phyloP scores from a whole-genome alignment of 2,888 invertebrate species.

The Fragum fragum region DNA sequence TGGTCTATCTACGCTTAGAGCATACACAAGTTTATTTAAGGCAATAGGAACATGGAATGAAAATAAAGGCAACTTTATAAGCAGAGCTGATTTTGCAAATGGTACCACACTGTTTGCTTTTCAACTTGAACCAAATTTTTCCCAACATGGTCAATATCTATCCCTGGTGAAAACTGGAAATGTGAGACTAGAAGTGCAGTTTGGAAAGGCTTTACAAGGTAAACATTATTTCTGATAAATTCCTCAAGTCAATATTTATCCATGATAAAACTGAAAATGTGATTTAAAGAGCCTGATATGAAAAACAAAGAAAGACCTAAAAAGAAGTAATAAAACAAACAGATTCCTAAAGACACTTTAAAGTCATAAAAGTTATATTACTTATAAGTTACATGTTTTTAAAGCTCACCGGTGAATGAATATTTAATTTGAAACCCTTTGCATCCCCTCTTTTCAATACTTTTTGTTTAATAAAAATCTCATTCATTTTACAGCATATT shows the following conservation, averaged over 20 bases:
- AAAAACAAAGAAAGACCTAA: too few species aligned
- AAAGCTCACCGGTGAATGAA: too few species aligned
- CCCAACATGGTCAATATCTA: slow-evolving; percentile 38
- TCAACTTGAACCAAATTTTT: slow-evolving; percentile 34
- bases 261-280: too few species aligned
- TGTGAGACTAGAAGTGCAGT: slow-evolving; percentile 44
- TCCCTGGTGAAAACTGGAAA: slow-evolving; percentile 42
- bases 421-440: too few species aligned
- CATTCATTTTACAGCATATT: background rate
- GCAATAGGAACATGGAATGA: slow-evolving; percentile 9
- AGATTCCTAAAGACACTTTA: too few species aligned
- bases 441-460: too few species aligned
- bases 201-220: slow-evolving; percentile 32
- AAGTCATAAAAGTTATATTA: too few species aligned
- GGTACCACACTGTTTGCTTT: slow-evolving; percentile 33
- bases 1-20: slow-evolving; percentile 27
- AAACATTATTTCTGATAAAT: background rate
- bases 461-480: background rate
- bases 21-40: slow-evolving; percentile 27
- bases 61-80: slow-evolving; percentile 35
- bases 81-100: slow-evolving; percentile 28
- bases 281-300: too few species aligned
- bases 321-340: too few species aligned
- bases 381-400: too few species aligned
- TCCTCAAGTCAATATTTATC: too few species aligned